Conservation (phyloP, 2,113 vertebrate species). For the Pluvialis apricaria region DNA sequence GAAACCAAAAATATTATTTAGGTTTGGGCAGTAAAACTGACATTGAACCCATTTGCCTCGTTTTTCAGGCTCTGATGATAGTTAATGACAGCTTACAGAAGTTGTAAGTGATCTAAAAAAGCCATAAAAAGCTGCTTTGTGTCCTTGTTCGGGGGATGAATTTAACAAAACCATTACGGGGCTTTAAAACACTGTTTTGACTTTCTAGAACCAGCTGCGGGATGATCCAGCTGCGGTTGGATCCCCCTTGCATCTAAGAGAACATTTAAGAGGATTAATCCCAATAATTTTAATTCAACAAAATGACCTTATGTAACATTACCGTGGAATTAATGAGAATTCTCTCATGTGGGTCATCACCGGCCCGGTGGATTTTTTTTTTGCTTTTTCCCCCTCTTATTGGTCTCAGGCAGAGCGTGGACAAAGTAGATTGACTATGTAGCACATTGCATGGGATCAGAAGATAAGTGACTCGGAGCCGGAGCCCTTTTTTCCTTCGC, state of each 20-base stretch:
- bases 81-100: conserved; percentile 55
- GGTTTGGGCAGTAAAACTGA: conserved; percentile 57
- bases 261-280: conserved; percentile 61
- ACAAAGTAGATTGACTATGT: not conserved
- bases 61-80: conserved; percentile 42
- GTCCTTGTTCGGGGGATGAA: conserved; percentile 34
- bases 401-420: not conserved
- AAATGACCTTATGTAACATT: conserved; percentile 22
- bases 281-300: conserved; percentile 63
- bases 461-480: not conserved
- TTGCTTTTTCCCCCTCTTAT: not conserved
- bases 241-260: conserved; percentile 38
- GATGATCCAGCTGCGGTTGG: conserved; percentile 9
- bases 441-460: not conserved
- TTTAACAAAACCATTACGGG: conserved; percentile 41
- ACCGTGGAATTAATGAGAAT: conserved; percentile 27
- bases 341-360: conserved; percentile 36
- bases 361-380: not conserved
- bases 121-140: conserved; percentile 50
- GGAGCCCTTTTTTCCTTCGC: not conserved
- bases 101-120: conserved; percentile 50
- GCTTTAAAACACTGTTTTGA: conserved; percentile 52
- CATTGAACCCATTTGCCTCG: conserved; percentile 47
- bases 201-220: conserved; percentile 32
- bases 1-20: conserved; percentile 52